A percentile compares a stretch with the other conserved stretches of the same genome.
Conservation (phyloP, 2,888 invertebrate species). For the Dicycla oo region DNA sequence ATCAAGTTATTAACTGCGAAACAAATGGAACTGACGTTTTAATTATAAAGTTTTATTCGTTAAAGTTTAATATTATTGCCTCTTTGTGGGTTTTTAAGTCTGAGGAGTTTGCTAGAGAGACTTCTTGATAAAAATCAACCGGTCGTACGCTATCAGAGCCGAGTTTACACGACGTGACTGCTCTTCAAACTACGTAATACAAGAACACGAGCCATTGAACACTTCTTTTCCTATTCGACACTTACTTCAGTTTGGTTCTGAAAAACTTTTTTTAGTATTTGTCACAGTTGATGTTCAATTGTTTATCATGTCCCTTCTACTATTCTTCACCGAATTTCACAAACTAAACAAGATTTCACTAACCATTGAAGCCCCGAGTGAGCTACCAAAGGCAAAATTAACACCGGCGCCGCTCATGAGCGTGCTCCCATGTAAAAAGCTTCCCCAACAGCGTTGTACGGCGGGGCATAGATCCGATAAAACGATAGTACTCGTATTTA, state of each 20-base stretch:
- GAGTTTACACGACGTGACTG: neutral
- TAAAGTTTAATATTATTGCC: neutral
- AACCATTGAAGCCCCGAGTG: neutral
- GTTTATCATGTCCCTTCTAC: neutral
- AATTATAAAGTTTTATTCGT: constrained; percentile 9
- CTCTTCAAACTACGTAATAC: neutral
- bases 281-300: neutral
- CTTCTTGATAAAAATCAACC: neutral
- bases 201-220: neutral
- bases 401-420: neutral
- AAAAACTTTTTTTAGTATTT: neutral
- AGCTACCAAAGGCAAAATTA: neutral
- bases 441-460: neutral
- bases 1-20: constrained; percentile 1
- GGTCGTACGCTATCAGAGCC: neutral
- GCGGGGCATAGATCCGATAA: constrained; percentile 10
- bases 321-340: neutral
- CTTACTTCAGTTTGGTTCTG: neutral
- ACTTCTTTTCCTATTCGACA: neutral
- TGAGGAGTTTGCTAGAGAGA: neutral
- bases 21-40: constrained; percentile 7
- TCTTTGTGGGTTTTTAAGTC: neutral
- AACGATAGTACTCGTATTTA: constrained; percentile 1
- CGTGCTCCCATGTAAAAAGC: neutral
- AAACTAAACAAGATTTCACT: neutral